A percentile compares a stretch with the other conserved stretches of the same genome.
Conservation (phyloP, 2,113 vertebrate genomes). For the Euleptes europaea region DNA sequence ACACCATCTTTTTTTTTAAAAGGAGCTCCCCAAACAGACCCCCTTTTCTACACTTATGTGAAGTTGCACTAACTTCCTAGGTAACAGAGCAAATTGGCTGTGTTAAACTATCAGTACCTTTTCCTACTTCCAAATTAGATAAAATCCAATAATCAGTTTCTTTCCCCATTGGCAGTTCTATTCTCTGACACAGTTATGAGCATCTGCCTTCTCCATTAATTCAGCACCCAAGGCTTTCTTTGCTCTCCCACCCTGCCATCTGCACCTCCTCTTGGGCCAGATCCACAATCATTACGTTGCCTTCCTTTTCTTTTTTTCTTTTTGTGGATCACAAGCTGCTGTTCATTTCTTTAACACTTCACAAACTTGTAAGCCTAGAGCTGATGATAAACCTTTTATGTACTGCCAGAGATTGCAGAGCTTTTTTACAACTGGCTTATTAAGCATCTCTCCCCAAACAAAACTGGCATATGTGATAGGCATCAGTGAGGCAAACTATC, state of each 20-base stretch:
- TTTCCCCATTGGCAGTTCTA: neutral
- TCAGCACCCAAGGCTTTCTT: slow-evolving; percentile 22
- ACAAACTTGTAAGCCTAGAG: neutral
- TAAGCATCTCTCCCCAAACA: neutral
- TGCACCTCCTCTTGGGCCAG: neutral
- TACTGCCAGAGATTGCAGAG: neutral
- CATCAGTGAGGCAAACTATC: neutral
- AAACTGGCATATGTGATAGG: neutral
- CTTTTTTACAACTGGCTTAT: neutral
- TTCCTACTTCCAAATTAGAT: slow-evolving; percentile 2
- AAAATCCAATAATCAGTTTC: slow-evolving; percentile 1
- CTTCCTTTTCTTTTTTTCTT: neutral
- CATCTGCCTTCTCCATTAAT: slow-evolving; percentile 8
- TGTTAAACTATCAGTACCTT: neutral
- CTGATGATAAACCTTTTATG: neutral
- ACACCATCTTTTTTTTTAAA: neutral
- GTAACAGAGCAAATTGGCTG: neutral
- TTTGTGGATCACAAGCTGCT: neutral
- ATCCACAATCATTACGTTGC: neutral
- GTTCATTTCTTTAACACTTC: neutral
- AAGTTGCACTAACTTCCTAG: neutral
- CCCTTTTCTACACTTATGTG: neutral
- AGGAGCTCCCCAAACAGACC: neutral
- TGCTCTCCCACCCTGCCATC: neutral
- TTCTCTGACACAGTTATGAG: slow-evolving; percentile 5